Evolutionary conservation across 2,113 vertebrate genomes (phyloP).

Genomic region (Alethe castanea): DNA sequence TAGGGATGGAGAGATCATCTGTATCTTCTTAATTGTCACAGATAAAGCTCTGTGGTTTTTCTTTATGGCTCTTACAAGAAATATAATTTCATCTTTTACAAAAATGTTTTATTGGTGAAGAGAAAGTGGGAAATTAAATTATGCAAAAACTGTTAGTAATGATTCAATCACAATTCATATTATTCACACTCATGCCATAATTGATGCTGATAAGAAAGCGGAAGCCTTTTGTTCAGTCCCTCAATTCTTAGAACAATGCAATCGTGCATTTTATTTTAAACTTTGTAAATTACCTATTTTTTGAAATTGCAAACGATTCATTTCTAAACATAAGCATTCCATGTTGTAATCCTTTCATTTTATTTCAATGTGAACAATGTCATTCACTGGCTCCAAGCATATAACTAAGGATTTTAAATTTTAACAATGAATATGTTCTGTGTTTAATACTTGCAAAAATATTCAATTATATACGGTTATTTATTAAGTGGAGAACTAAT

Average conservation of each 20-base stretch:
- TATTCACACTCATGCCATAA: conserved; percentile 14
- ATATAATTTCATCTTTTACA: neutral
- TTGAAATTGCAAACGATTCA: neutral
- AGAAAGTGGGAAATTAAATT: conserved; percentile 33
- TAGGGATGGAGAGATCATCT: neutral
- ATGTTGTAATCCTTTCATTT: neutral
- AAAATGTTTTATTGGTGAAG: neutral
- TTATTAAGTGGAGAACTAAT: conserved; percentile 36
- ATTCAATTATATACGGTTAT: conserved; percentile 18
- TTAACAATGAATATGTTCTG: neutral
- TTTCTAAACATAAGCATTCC: conserved; percentile 6
- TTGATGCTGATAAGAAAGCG: conserved; percentile 39
- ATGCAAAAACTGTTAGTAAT: conserved; percentile 34
- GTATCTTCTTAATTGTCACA: neutral
- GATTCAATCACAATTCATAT: conserved; percentile 29
- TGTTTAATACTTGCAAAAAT: conserved; percentile 15
- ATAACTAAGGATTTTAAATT: neutral
- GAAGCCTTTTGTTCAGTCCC: conserved; percentile 48
- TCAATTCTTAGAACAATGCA: conserved; percentile 38
- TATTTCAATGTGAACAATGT: neutral
- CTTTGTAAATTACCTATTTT: conserved; percentile 34
- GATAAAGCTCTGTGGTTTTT: neutral
- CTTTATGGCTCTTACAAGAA: neutral
- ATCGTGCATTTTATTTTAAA: conserved; percentile 29
- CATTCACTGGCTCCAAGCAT: neutral